A percentile compares a stretch with the other conserved stretches of the same genome.
These are phyloP conservation scores for Diuraphis noxia DNA, from an alignment of 1,140 invertebrate species.

Conservation along the genomic window DNA sequence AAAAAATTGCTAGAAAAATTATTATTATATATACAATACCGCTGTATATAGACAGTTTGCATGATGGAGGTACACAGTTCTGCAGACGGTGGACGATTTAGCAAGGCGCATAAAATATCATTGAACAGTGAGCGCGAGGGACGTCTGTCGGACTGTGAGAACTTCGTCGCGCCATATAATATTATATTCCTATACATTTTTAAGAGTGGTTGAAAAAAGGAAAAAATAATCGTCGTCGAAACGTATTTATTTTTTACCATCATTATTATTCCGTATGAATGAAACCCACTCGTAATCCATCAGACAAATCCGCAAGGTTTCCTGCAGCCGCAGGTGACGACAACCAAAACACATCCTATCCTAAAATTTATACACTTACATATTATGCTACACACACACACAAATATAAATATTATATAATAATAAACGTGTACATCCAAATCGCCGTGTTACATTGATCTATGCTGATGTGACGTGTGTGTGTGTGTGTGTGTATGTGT, in stretches of 20 bases:
- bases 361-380: neutral
- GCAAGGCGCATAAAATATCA: neutral
- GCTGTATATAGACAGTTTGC: neutral
- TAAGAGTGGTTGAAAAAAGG: neutral
- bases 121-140: neutral
- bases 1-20: neutral
- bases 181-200: slow-evolving; percentile 17
- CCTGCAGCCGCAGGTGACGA: slow-evolving; percentile 26
- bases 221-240: slow-evolving; percentile 30
- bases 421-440: neutral
- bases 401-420: neutral
- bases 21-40: neutral
- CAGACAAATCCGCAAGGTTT: slow-evolving; percentile 21
- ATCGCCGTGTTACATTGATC: neutral
- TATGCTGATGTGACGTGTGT: neutral
- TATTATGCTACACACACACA: neutral
- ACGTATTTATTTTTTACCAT: slow-evolving; percentile 36
- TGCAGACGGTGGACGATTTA: neutral
- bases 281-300: slow-evolving; percentile 31
- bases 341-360: neutral
- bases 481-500: neutral
- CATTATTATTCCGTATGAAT: slow-evolving; percentile 35
- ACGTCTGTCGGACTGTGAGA: slow-evolving; percentile 10
- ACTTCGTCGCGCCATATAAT: neutral
- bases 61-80: neutral